phyloP scores from a whole-genome alignment of 1,140 invertebrate species.

The Elymnias hypermnestra region DNA sequence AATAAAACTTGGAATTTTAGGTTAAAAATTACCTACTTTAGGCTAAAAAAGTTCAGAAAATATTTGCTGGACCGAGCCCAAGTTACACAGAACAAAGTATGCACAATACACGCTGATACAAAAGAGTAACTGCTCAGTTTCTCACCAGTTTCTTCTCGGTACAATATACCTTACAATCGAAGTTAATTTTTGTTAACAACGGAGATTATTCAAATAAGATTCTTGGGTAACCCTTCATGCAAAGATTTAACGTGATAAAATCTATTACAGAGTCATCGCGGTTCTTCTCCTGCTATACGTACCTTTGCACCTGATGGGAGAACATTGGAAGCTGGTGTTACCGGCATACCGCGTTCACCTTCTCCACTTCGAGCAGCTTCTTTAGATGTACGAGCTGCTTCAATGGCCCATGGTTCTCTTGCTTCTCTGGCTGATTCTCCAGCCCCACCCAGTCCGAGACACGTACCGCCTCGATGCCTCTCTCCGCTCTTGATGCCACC shows the following conservation, averaged over 20 bases:
- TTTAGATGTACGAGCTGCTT: constrained; percentile 80
- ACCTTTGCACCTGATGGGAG: constrained; percentile 85
- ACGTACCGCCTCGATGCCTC: constrained; percentile 78
- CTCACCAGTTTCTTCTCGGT: too few species aligned
- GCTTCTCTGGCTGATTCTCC: constrained; percentile 74
- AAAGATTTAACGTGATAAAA: background rate
- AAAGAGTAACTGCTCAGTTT: too few species aligned
- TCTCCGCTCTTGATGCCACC: constrained; percentile 85
- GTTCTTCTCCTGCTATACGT: constrained; percentile 86
- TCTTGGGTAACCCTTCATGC: too few species aligned
- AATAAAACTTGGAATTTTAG: too few species aligned
- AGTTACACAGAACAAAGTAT: too few species aligned
- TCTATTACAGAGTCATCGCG: constrained; percentile 78
- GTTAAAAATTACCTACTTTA: too few species aligned
- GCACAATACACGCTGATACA: too few species aligned
- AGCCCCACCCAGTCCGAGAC: constrained; percentile 71
- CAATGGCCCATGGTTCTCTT: constrained; percentile 77
- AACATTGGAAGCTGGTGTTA: constrained; percentile 78
- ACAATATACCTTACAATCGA: too few species aligned
- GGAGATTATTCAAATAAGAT: too few species aligned
- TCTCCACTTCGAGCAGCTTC: constrained; percentile 86
- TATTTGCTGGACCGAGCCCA: too few species aligned
- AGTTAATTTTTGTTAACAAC: too few species aligned
- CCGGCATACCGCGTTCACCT: constrained; percentile 80
- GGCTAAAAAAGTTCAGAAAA: too few species aligned